These are phyloP conservation scores for Etheostoma cragini DNA, from an alignment of 2,113 vertebrate species.

Conservation along the genomic window DNA sequence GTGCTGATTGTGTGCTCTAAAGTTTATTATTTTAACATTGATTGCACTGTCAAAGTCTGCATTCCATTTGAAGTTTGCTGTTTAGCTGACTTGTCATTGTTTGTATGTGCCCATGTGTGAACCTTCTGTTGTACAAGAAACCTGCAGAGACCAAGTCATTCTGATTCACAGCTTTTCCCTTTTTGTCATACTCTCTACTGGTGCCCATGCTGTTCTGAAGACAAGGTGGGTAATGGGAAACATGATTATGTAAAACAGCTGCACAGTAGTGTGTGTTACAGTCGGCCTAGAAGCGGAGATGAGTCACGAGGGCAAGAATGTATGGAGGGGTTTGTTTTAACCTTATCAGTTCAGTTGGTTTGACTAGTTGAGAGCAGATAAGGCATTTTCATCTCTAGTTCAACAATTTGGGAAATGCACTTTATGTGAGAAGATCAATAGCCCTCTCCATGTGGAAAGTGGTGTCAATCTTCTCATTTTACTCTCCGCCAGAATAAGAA, in stretches of 20 bases:
- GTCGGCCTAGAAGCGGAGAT: background rate
- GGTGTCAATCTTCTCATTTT: too few species aligned
- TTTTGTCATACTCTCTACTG: background rate
- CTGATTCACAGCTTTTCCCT: background rate
- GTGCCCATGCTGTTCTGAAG: background rate
- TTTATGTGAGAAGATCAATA: background rate
- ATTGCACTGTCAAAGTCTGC: background rate
- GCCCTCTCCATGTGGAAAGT: background rate
- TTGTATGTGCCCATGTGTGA: background rate
- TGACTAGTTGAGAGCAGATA: background rate
- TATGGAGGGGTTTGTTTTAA: background rate
- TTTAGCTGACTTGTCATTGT: conserved; percentile 1
- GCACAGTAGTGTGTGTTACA: background rate
- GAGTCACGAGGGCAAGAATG: background rate
- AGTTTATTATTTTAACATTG: background rate
- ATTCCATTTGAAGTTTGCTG: background rate
- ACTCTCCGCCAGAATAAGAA: too few species aligned
- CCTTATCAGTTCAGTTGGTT: background rate
- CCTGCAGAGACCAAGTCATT: background rate
- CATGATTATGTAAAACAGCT: conserved; percentile 16
- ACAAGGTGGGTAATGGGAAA: background rate
- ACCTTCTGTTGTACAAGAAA: background rate
- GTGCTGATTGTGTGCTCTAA: background rate
- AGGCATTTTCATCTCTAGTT: background rate
- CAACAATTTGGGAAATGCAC: background rate